These are phyloP conservation scores for Drosophila azteca DNA, from an alignment of 1,140 invertebrate genomes.

Conservation along the genomic window DNA sequence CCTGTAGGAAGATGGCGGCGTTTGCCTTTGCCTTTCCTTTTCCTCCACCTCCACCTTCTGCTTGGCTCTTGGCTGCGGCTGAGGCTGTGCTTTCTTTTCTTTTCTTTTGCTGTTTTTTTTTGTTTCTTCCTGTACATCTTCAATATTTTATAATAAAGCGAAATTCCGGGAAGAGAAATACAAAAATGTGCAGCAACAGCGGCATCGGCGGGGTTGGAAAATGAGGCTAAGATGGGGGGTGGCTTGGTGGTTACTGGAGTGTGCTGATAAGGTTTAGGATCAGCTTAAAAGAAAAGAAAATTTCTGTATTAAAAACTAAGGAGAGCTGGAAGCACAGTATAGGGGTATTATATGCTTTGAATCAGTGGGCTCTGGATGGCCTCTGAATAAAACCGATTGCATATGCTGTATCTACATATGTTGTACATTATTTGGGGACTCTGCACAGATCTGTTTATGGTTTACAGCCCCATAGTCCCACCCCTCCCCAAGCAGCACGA, in stretches of 20 bases:
- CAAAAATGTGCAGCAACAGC: conserved; percentile 52
- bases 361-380: conserved; percentile 5
- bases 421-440: neutral
- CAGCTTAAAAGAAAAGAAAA: conserved; percentile 51
- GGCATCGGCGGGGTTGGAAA: neutral
- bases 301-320: conserved; percentile 27
- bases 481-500: neutral
- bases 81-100: conserved; percentile 23
- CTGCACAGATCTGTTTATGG: too few species aligned
- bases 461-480: neutral
- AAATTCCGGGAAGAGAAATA: conserved; percentile 44
- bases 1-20: conserved; percentile 4
- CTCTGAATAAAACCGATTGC: neutral
- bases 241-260: conserved; percentile 48
- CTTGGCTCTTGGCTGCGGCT: neutral
- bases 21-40: neutral
- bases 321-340: neutral
- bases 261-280: conserved; percentile 59
- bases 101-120: conserved; percentile 9
- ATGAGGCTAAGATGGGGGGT: conserved; percentile 5
- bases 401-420: too few species aligned
- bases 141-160: conserved; percentile 63
- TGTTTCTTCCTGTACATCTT: conserved; percentile 43
- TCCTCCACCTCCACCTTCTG: conserved; percentile 1
- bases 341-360: conserved; percentile 17